Percentiles rank a stretch among this genome's conserved stretches.
Evolutionary conservation across 1,140 invertebrate species (phyloP).

Genomic region (Zaprionus ornatus): DNA sequence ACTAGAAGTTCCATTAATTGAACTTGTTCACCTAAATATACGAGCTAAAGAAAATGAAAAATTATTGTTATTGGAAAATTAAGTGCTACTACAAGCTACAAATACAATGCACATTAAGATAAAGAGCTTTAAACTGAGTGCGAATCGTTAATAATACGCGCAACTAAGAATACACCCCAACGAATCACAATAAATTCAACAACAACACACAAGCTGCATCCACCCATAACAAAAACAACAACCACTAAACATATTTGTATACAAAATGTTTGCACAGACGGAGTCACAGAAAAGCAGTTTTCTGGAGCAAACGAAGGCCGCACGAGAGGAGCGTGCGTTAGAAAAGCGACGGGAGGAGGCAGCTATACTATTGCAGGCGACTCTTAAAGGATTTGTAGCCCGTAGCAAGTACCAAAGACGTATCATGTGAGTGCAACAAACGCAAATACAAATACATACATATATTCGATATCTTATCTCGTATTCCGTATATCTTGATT

Average conservation of each 20-base stretch:
- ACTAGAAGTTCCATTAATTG: neutral
- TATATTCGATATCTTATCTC: neutral
- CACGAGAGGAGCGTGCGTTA: conserved; percentile 92
- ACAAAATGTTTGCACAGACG: conserved; percentile 86
- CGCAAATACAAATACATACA: neutral
- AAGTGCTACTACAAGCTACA: conserved; percentile 31
- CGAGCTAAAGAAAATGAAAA: conserved; percentile 56
- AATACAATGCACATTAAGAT: conserved; percentile 53
- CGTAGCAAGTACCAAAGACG: conserved; percentile 80
- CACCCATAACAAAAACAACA: conserved; percentile 42
- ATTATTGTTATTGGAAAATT: conserved; percentile 65
- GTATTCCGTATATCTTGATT: neutral
- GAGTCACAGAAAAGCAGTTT: conserved; percentile 88
- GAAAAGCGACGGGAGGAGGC: conserved; percentile 91
- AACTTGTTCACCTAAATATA: conserved; percentile 24
- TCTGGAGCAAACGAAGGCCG: conserved; percentile 93
- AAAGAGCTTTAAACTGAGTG: conserved; percentile 19
- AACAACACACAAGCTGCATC: conserved; percentile 32
- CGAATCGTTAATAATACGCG: conserved; percentile 33
- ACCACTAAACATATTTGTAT: conserved; percentile 26
- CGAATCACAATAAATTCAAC: conserved; percentile 26
- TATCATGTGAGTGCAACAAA: conserved; percentile 65
- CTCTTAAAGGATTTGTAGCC: conserved; percentile 89
- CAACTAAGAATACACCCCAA: conserved; percentile 39
- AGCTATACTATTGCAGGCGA: conserved; percentile 89